These are phyloP conservation scores for Galemys pyrenaicus DNA, from an alignment of 2,113 vertebrate species.

Conservation along the genomic window DNA sequence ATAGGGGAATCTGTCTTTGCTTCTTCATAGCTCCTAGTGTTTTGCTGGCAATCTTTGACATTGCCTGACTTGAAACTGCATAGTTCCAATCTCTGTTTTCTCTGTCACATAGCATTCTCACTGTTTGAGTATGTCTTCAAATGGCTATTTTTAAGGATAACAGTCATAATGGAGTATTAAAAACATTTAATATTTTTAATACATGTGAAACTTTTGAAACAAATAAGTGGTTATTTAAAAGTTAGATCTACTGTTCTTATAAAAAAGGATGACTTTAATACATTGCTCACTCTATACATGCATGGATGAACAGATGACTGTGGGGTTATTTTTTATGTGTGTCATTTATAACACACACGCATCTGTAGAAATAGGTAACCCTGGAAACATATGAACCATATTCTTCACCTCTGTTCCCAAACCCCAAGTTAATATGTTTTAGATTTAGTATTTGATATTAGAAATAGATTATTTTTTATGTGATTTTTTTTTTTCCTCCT, in stretches of 20 bases:
- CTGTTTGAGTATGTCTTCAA: slow-evolving; percentile 17
- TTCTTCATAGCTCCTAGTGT: not conserved
- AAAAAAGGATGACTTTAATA: slow-evolving; percentile 7
- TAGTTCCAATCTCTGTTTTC: slow-evolving; percentile 7
- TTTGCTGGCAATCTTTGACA: not conserved
- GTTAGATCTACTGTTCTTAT: slow-evolving; percentile 39
- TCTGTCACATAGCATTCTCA: not conserved
- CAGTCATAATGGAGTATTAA: not conserved
- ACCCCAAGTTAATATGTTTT: not conserved
- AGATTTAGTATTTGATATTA: slow-evolving; percentile 31
- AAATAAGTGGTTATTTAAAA: slow-evolving; percentile 2
- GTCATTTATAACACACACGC: not conserved
- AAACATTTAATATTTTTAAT: slow-evolving; percentile 36
- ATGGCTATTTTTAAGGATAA: not conserved
- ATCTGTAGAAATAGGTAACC: slow-evolving; percentile 37
- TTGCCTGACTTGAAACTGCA: not conserved
- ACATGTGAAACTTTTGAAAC: not conserved
- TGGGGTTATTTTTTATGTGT: not conserved
- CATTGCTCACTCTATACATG: not conserved
- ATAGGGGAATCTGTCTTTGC: not conserved
- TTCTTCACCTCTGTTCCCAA: not conserved
- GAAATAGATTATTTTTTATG: slow-evolving; percentile 12
- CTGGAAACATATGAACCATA: not conserved
- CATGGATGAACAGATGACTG: not conserved
- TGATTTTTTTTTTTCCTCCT: slow-evolving; percentile 27